These are phyloP conservation scores for Dipodomys stephensi DNA, from an alignment of 2,113 vertebrate species.

Conservation along the genomic window DNA sequence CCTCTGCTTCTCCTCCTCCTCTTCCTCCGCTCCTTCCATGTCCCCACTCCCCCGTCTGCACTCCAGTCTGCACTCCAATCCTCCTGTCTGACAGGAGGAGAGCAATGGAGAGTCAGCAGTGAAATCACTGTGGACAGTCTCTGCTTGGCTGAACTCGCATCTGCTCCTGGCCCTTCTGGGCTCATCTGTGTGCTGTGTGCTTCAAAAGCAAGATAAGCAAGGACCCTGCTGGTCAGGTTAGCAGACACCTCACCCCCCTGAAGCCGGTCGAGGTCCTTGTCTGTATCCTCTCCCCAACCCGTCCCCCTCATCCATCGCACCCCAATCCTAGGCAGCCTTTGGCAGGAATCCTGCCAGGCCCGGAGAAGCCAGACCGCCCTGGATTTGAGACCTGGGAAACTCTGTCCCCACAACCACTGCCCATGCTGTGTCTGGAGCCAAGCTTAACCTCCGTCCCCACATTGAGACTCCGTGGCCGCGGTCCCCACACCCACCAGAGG, in stretches of 20 bases:
- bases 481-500: too few relatives aligned
- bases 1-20: too few relatives aligned
- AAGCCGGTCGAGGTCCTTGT: background rate
- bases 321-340: background rate
- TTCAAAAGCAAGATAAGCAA: background rate
- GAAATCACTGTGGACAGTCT: fast-evolving
- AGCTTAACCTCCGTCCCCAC: background rate
- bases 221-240: background rate
- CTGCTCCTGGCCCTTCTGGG: too few relatives aligned
- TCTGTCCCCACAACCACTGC: background rate
- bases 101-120: too few relatives aligned
- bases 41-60: too few relatives aligned
- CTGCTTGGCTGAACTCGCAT: fast-evolving
- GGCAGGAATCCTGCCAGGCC: background rate
- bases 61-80: background rate
- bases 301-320: too few relatives aligned
- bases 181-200: background rate
- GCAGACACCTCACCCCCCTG: background rate
- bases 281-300: too few relatives aligned
- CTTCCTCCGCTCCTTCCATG: too few relatives aligned
- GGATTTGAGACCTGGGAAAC: too few relatives aligned
- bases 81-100: too few relatives aligned
- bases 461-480: background rate
- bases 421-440: fast-evolving
- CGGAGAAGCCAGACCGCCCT: too few relatives aligned